Base-by-base conservation (phyloP, 2,797 vertebrate species). In the Staurois parvus region DNA sequence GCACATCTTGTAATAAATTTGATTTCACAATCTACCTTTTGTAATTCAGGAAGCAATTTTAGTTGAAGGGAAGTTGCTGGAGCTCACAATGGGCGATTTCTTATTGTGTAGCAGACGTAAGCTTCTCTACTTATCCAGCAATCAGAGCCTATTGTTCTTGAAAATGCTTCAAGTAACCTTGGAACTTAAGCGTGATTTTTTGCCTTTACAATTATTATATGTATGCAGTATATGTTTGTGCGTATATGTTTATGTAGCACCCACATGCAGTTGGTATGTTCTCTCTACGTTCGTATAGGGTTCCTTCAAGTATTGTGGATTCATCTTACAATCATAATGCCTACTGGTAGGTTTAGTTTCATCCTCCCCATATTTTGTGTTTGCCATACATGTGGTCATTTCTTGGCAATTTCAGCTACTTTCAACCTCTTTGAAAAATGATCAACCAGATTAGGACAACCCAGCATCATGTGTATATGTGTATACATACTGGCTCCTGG, bases 31-130 rank as follows among this genome's bases (percentile, higher is more conserved):
- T 72, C 24, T 72, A 48, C 59, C 24, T 40, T n/a, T 70, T 70
- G 45, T 77, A 72, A 72, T 78, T 28, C 56, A 77, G 67, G 15
- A 19, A 34, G n/a, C 64, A 29, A 29, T 81, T 62, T 32, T 62
- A 19, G 48, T 30, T 81, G 79, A 19, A 48, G 24, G 67, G 75
- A 77, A 84, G 48, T 84, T 72, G 66, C 62, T 37, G 37, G 9
- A 72, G 52, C 68, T 84, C 75, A 77, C 66, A 78, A 59, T 70
- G 77, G 66, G 66, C 40, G 32, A 78, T 77, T 78, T 64, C 76
- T 59, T 37, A 62, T 84, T 62, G 40, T 77, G 76, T 68, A 72
- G 9, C 30, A 30, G 19, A 77, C 30, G 24, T 52, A 84, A 77
- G 68, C 68, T 72, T 48, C 37, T 11, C 30, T 48, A 7, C 66